phyloP scores from a whole-genome alignment of 2,888 invertebrate species.

The Dicranocentrus wangi region DNA sequence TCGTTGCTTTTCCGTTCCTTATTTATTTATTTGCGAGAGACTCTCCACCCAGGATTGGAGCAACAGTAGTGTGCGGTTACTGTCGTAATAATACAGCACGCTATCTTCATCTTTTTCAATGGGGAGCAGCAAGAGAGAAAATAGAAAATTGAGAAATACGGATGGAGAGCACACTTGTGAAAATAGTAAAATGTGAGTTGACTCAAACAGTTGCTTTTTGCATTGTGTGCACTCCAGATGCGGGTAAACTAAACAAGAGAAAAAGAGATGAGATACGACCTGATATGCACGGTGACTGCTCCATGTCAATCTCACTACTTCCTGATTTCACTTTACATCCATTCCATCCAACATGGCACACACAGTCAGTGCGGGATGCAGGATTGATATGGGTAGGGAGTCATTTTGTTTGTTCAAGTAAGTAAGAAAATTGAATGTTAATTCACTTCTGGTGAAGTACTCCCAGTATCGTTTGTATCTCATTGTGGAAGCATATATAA shows the following conservation, averaged over 20 bases:
- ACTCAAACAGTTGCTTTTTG: too few relatives aligned
- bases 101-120: constrained; percentile 5
- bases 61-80: constrained; percentile 7
- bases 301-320: constrained; percentile 6
- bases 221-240: not conserved
- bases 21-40: not conserved
- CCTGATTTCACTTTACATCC: constrained; percentile 9
- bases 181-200: not conserved
- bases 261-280: not conserved
- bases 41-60: not conserved
- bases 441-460: too few relatives aligned
- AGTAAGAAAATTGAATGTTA: not conserved
- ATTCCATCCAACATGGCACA: not conserved
- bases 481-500: too few relatives aligned
- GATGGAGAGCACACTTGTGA: too few relatives aligned
- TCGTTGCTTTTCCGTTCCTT: not conserved
- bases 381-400: not conserved
- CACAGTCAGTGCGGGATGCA: too few relatives aligned
- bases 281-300: constrained; percentile 3
- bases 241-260: not conserved
- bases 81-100: constrained; percentile 1
- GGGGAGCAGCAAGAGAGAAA: not conserved
- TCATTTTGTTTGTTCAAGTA: not conserved
- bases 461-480: too few relatives aligned
- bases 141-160: not conserved